These are phyloP conservation scores for Drosophila paulistorum DNA, from an alignment of 1,140 invertebrate species.

Conservation along the genomic window DNA sequence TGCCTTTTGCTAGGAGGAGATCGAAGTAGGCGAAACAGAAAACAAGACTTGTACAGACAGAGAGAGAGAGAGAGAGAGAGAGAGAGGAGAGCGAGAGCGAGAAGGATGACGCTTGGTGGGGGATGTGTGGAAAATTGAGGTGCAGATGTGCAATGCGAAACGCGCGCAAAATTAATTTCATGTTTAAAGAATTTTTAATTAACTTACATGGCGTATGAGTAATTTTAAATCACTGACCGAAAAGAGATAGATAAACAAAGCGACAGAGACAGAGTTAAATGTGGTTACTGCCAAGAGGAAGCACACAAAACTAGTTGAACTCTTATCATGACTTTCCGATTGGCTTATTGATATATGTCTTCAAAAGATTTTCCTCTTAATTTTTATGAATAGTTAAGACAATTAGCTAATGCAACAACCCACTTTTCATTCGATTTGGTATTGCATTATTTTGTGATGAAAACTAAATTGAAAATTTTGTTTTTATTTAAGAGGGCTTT, in stretches of 20 bases:
- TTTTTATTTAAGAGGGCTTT: no score
- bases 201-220: slow-evolving; percentile 65
- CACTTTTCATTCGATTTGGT: no score
- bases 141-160: slow-evolving; percentile 43
- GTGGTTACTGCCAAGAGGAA: not conserved
- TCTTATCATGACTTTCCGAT: not conserved
- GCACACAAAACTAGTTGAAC: not conserved
- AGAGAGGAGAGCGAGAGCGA: not conserved
- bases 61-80: not conserved
- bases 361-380: no score
- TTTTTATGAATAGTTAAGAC: not conserved
- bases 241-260: not conserved
- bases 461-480: not conserved
- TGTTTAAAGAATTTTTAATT: slow-evolving; percentile 70
- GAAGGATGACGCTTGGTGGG: not conserved
- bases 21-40: slow-evolving; percentile 4
- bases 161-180: slow-evolving; percentile 60
- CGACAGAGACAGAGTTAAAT: not conserved
- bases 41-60: slow-evolving; percentile 38
- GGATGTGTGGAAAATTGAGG: not conserved
- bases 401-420: not conserved
- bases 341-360: not conserved
- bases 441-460: not conserved
- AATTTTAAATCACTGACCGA: slow-evolving; percentile 56
- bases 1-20: slow-evolving; percentile 42